These are phyloP conservation scores for Cygnus atratus DNA, from an alignment of 2,113 vertebrate species.

Conservation along the genomic window DNA sequence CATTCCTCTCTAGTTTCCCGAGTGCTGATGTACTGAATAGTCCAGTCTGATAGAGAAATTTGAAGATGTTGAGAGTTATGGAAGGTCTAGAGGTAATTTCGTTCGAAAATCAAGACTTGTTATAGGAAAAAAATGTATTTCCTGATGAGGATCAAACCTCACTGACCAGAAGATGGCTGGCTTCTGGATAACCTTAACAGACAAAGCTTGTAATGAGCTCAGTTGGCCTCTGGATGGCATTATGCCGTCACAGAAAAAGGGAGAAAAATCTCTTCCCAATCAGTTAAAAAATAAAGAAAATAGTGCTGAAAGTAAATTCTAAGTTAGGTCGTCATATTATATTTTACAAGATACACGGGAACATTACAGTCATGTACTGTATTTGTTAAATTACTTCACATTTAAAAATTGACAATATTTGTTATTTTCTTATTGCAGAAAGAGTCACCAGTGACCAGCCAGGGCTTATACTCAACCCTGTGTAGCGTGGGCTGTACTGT, in stretches of 20 bases:
- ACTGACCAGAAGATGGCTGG: not conserved
- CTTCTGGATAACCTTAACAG: not conserved
- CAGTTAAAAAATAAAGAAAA: slow-evolving; percentile 30
- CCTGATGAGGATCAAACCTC: not conserved
- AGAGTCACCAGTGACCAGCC: not conserved
- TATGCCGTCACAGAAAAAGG: not conserved
- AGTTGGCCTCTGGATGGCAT: slow-evolving; percentile 62
- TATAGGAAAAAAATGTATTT: not conserved
- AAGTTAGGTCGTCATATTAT: not conserved
- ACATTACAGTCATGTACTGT: not conserved
- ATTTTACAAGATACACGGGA: accelerated
- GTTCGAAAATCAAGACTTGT: not conserved
- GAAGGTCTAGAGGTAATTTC: not conserved
- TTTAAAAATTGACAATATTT: not conserved
- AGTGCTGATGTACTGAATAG: not conserved
- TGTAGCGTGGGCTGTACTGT: not conserved
- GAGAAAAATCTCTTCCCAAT: not conserved
- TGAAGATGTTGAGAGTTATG: not conserved
- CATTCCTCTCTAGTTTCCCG: not conserved
- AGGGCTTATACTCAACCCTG: not conserved
- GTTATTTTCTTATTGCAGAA: not conserved
- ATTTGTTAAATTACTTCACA: not conserved
- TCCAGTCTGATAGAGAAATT: not conserved
- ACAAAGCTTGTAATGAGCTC: slow-evolving; percentile 1
- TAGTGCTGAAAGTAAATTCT: not conserved